Conservation (phyloP, 2,888 invertebrate species). For the Dolomedes plantarius region DNA sequence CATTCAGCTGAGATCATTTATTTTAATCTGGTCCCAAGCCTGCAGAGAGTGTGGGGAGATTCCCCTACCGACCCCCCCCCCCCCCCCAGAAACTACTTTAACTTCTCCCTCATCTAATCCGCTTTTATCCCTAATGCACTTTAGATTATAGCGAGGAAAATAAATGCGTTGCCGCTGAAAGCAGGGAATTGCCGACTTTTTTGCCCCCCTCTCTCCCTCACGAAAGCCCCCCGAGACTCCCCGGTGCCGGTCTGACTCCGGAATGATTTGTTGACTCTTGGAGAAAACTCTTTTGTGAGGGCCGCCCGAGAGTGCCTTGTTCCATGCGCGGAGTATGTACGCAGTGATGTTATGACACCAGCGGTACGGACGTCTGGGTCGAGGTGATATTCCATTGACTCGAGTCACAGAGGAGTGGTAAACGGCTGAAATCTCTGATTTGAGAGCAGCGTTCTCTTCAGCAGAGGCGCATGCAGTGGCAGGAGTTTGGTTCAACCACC, state of each 20-base stretch:
- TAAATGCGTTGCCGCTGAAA: slow-evolving; percentile 42
- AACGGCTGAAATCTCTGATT: too few species aligned
- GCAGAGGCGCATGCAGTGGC: too few species aligned
- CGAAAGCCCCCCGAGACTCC: neutral
- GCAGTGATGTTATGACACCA: too few species aligned
- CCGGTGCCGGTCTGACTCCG: neutral
- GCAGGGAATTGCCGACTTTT: neutral
- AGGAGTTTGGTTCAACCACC: too few species aligned
- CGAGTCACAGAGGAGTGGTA: too few species aligned
- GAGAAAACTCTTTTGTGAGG: neutral
- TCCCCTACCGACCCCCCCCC: too few species aligned
- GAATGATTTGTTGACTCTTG: slow-evolving; percentile 5
- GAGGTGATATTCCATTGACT: too few species aligned
- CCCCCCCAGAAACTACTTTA: slow-evolving; percentile 31
- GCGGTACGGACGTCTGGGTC: too few species aligned
- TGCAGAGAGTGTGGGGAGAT: too few species aligned
- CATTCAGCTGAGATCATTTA: neutral
- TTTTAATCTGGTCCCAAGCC: neutral
- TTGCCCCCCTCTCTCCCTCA: neutral
- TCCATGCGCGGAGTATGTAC: too few species aligned
- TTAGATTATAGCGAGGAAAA: slow-evolving; percentile 61
- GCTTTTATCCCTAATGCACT: slow-evolving; percentile 69
- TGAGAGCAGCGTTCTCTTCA: too few species aligned
- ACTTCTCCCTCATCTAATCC: slow-evolving; percentile 55
- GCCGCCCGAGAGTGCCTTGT: too few species aligned